phyloP scores from a whole-genome alignment of 2,888 invertebrate genomes.

The Octonoba sinensis region DNA sequence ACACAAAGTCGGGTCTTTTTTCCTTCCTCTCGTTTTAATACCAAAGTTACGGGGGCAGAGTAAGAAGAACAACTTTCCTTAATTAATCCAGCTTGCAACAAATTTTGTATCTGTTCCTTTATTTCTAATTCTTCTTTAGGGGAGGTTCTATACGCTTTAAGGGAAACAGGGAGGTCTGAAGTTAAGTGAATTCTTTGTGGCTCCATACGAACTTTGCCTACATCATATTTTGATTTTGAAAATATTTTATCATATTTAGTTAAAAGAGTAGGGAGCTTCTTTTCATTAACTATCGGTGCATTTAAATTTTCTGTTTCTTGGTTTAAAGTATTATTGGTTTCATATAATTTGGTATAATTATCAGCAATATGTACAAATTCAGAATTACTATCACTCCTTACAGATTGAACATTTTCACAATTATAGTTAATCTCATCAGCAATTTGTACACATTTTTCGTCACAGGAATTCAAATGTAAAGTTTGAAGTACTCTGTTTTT shows the following conservation, averaged over 20 bases:
- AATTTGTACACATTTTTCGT: no score
- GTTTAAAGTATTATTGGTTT: no score
- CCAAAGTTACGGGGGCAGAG: not conserved
- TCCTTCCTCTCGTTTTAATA: not conserved
- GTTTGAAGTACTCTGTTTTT: no score
- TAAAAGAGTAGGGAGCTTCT: no score
- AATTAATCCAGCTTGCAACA: not conserved
- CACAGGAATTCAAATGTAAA: no score
- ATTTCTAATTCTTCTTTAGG: conserved; percentile 2
- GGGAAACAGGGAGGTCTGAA: not conserved
- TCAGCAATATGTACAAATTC: no score
- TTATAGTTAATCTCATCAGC: no score
- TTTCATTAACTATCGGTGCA: no score
- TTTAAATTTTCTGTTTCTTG: no score
- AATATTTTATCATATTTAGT: not conserved
- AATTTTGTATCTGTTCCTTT: not conserved
- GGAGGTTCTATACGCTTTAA: not conserved
- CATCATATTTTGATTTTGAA: conserved; percentile 3
- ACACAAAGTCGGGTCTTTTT: not conserved
- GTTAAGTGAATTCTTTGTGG: not conserved
- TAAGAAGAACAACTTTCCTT: not conserved
- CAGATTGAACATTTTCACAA: no score
- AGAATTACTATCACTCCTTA: no score
- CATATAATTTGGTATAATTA: no score
- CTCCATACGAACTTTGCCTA: not conserved